A percentile compares a stretch with the other conserved stretches of the same genome.
phyloP scores from a whole-genome alignment of 2,797 vertebrate species.

The Coregonus ussuriensis region DNA sequence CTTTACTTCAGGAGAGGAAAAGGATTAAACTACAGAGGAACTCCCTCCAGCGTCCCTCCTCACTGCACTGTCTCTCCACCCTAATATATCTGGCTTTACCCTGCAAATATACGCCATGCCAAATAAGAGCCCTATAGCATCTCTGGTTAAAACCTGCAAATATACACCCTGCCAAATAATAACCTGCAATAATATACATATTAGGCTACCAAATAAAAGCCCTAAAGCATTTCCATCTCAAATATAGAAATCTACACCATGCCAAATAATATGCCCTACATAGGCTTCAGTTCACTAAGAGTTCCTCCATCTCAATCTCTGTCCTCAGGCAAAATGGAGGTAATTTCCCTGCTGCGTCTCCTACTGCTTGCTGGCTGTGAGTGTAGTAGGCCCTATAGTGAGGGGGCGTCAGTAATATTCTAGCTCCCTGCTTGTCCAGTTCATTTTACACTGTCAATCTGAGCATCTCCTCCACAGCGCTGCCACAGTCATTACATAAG shows the following conservation, averaged over 20 bases:
- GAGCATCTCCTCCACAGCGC: neutral
- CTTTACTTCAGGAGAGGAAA: conserved; percentile 25
- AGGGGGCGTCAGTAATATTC: neutral
- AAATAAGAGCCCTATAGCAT: neutral
- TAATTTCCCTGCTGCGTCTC: neutral
- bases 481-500: neutral
- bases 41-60: conserved; percentile 23
- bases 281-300: neutral
- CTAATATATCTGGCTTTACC: neutral
- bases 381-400: neutral
- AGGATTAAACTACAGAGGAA: conserved; percentile 14
- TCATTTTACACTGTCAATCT: neutral
- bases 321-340: neutral
- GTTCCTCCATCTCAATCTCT: neutral
- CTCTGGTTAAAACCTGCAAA: neutral
- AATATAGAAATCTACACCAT: neutral
- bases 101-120: neutral
- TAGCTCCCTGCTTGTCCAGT: neutral
- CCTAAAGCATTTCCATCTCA: neutral
- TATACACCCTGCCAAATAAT: neutral
- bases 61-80: neutral
- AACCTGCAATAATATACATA: neutral
- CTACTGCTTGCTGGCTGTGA: neutral
- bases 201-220: neutral
- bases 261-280: neutral